A percentile compares a stretch with the other conserved stretches of the same genome.
These are phyloP conservation scores for Thereva nobilitata DNA, from an alignment of 2,888 invertebrate species.

Conservation along the genomic window DNA sequence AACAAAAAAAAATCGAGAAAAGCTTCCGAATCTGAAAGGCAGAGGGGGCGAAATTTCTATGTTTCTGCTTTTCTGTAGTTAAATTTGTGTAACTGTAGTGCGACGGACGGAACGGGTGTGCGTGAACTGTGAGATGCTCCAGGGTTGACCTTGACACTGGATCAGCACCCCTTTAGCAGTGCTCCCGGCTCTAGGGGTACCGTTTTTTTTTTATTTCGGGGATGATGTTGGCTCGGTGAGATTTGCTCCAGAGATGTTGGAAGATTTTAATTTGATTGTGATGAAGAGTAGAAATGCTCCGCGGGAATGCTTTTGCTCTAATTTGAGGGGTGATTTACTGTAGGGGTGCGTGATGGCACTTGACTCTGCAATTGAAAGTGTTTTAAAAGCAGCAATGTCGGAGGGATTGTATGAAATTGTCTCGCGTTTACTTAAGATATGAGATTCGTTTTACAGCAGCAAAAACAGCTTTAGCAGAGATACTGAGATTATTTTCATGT, in stretches of 20 bases:
- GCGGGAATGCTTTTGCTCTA: constrained; percentile 21
- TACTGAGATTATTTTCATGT: too few species aligned
- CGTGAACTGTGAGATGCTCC: constrained; percentile 3
- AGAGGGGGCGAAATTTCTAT: too few species aligned
- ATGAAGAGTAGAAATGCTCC: constrained; percentile 21
- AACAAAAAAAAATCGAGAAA: too few species aligned
- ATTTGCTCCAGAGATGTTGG: not conserved
- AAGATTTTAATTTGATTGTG: constrained; percentile 24
- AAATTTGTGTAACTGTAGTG: too few species aligned
- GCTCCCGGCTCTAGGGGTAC: not conserved
- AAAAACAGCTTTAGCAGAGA: too few species aligned
- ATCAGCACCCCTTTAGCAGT: constrained; percentile 5
- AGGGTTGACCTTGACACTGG: constrained; percentile 24
- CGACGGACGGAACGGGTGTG: not conserved
- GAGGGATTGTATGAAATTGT: too few species aligned
- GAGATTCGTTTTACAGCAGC: too few species aligned
- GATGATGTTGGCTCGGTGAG: constrained; percentile 5
- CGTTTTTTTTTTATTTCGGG: too few species aligned
- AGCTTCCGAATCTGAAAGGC: too few species aligned
- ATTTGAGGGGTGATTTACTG: constrained; percentile 15
- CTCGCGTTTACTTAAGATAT: too few species aligned
- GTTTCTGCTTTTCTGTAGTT: too few species aligned
- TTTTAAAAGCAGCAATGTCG: not conserved
- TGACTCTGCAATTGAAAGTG: constrained; percentile 22
- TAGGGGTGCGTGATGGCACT: constrained; percentile 19